Percentiles rank a stretch among this genome's conserved stretches.
These are phyloP conservation scores for Venusia cambrica DNA, from an alignment of 2,888 invertebrate genomes.

Conservation along the genomic window DNA sequence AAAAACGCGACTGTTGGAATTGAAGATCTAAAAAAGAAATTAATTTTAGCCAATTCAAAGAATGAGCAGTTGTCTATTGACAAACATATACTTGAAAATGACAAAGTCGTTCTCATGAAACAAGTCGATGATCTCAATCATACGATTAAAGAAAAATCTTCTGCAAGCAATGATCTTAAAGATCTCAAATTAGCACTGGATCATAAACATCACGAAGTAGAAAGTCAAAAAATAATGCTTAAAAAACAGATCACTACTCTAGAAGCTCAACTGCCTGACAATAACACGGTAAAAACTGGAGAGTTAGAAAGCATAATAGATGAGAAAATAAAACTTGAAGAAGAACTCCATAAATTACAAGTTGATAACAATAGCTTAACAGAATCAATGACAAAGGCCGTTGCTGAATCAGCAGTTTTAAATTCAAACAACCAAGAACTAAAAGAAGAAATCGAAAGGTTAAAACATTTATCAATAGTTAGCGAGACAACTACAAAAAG, in stretches of 20 bases:
- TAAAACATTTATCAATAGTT: conserved; percentile 2
- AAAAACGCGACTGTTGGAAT: conserved; percentile 59
- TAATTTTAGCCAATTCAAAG: conserved; percentile 57
- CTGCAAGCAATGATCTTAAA: conserved; percentile 46
- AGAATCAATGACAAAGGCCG: conserved; percentile 37
- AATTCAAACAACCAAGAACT: conserved; percentile 6
- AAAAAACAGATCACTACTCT: conserved; percentile 38
- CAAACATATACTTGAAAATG: conserved; percentile 74
- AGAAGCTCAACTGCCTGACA: conserved; percentile 30
- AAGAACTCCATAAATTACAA: conserved; percentile 6
- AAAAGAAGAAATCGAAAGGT: conserved; percentile 5
- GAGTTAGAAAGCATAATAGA: conserved; percentile 34
- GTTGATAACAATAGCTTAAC: conserved; percentile 7
- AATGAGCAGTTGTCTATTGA: conserved; percentile 76
- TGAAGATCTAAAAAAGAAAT: conserved; percentile 62
- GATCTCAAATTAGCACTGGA: conserved; percentile 49
- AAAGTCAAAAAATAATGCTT: conserved; percentile 42
- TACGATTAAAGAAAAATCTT: conserved; percentile 44
- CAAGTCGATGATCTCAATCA: conserved; percentile 67
- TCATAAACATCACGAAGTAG: conserved; percentile 51
- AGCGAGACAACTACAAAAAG: conserved; percentile 21
- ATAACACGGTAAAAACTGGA: conserved; percentile 5
- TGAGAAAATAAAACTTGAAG: conserved; percentile 36
- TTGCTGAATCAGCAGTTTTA: conserved; percentile 11
- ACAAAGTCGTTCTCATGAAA: conserved; percentile 69